Conservation (phyloP, 2,888 invertebrate species). For the Aphodius granarius region DNA sequence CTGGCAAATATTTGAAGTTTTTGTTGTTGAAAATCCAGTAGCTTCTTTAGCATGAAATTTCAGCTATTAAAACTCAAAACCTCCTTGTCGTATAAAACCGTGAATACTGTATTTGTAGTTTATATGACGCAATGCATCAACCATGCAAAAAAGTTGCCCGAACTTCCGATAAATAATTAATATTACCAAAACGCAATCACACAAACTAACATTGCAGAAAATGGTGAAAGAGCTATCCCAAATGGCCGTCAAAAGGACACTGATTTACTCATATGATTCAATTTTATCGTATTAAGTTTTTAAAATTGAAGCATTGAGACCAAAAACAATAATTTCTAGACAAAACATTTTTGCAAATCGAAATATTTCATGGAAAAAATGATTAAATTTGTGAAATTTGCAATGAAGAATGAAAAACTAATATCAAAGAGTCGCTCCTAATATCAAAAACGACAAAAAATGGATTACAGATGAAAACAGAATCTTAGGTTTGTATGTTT, state of each 20-base stretch:
- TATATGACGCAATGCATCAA: background rate
- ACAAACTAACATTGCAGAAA: conserved; percentile 25
- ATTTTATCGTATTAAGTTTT: background rate
- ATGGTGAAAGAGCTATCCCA: conserved; percentile 26
- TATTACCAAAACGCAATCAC: conserved; percentile 27
- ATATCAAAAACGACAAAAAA: too few species aligned
- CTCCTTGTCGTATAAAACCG: background rate
- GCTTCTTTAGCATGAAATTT: background rate
- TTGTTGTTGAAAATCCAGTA: too few species aligned
- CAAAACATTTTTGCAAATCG: background rate
- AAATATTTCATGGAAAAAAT: background rate
- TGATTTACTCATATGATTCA: background rate
- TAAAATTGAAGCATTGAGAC: background rate
- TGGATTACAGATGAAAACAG: too few species aligned
- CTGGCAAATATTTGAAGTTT: too few species aligned
- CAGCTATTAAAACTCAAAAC: background rate
- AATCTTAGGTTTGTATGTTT: too few species aligned
- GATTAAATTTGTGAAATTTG: background rate
- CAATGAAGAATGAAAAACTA: too few species aligned
- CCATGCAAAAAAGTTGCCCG: background rate
- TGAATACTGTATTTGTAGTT: background rate
- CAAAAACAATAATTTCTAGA: too few species aligned
- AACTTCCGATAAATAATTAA: background rate
- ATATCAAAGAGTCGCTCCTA: too few species aligned
- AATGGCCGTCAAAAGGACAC: background rate